Percentiles rank a stretch among this genome's conserved stretches.
These are phyloP conservation scores for Sebastes itinus DNA, from an alignment of 2,797 vertebrate species.

Conservation along the genomic window DNA sequence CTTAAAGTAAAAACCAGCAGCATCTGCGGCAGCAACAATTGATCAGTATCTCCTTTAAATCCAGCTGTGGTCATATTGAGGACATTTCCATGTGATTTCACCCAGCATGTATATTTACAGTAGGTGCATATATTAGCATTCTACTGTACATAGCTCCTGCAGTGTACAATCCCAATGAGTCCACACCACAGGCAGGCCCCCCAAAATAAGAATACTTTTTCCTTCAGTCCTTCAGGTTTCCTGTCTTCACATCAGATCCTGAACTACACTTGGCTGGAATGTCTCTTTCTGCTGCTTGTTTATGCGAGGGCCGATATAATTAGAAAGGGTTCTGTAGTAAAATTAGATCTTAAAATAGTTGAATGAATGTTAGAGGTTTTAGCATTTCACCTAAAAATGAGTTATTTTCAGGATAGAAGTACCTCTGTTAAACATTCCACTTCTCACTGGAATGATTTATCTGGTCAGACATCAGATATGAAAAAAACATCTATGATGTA, in stretches of 20 bases:
- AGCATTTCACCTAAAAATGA: no score
- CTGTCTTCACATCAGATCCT: constrained; percentile 1
- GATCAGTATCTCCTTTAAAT: background rate
- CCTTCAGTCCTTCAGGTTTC: constrained; percentile 18
- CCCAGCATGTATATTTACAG: background rate
- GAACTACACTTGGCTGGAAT: background rate
- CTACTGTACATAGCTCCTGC: background rate
- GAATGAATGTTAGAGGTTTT: background rate
- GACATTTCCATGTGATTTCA: background rate
- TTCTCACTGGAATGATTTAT: background rate
- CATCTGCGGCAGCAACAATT: background rate
- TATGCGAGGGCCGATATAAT: background rate
- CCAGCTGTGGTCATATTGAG: background rate
- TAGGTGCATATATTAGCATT: constrained; percentile 12
- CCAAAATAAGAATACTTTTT: background rate
- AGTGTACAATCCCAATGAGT: constrained; percentile 17
- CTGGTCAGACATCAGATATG: constrained; percentile 1
- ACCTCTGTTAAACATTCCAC: background rate
- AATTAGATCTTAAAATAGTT: background rate
- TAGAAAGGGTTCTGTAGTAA: background rate
- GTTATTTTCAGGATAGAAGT: background rate
- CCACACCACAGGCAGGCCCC: background rate
- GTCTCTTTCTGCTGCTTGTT: background rate
- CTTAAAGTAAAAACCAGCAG: background rate
- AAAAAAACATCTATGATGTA: background rate